Base-by-base conservation (phyloP, 2,888 invertebrate species). In the Lymantria dispar region DNA sequence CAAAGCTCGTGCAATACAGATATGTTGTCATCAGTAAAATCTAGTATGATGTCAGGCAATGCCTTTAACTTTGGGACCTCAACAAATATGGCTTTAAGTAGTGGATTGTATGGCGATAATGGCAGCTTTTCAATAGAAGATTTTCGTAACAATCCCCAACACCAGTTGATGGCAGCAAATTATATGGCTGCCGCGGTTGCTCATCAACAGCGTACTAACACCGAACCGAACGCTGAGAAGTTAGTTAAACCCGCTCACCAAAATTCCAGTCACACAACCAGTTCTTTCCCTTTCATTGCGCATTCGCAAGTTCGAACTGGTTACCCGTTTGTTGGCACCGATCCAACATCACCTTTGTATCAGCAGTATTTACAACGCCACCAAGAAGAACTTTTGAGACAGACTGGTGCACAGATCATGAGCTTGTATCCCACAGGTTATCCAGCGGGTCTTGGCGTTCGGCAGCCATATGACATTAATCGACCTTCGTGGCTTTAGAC, bases 1-100 rank as follows among this genome's bases (percentile, higher is more conserved):
- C 92, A 94, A 10, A 74, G 95, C 44, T 93, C 96, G 67, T 94
- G 95, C 45, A 89, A 93, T 5, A 75, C 74, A 5, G 89, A 89
- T 53, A 83, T 86, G 15, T 54, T 89, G 40, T 80, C 86, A 1
- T 82, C 89, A 2, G 87, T 85, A 0, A 90, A 88, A 58, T 68
- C 79, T 0, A 94, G 94, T 65, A 95, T 96, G 74, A 95, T 96
- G 58, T 94, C 96, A 8, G 95, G 95, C 29, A 96, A 96, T 83
- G 96, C 97, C 46, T 97, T 97, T 70, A 97, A 96, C 77, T 97
- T 96, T 73, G 96, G 96, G 13, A 92, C 96, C 3, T 91, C 95
- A 0, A 91, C 95, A 3, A 92, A 93, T 53, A 86, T 95, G 71
- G 85, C 91, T 41, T 79, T 94, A 48, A 78, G 88, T 51, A 77